These are phyloP conservation scores for Colistium nudipinnis DNA, from an alignment of 2,113 vertebrate genomes.

Conservation along the genomic window DNA sequence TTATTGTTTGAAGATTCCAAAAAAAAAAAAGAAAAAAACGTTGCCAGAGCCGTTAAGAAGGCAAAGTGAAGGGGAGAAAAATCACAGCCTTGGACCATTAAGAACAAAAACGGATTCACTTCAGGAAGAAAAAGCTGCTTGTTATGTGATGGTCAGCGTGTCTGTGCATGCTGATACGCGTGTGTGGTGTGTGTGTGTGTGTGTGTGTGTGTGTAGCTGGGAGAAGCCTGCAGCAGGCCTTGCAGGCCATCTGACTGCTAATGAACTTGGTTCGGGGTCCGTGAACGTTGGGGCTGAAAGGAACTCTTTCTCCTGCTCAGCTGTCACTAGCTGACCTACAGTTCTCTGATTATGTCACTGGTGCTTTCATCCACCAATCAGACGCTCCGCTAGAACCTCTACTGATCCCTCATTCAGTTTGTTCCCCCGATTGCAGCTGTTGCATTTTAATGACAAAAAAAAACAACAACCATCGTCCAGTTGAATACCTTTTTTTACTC, in stretches of 20 bases:
- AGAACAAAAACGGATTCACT: constrained; percentile 65
- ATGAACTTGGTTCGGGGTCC: constrained; percentile 75
- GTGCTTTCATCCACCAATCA: constrained; percentile 77
- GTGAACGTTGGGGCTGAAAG: constrained; percentile 72
- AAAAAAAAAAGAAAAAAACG: too few species aligned
- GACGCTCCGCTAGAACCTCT: constrained; percentile 71
- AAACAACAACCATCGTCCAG: constrained; percentile 14
- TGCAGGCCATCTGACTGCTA: constrained; percentile 78
- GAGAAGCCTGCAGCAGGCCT: constrained; percentile 65
- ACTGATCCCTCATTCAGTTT: constrained; percentile 68
- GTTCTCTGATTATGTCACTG: constrained; percentile 79
- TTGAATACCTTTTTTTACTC: constrained; percentile 10
- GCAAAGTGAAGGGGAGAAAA: constrained; percentile 58
- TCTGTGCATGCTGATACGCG: constrained; percentile 53
- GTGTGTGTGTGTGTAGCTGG: constrained; percentile 37
- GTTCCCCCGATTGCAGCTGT: constrained; percentile 67
- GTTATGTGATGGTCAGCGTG: constrained; percentile 60
- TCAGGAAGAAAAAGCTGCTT: constrained; percentile 65
- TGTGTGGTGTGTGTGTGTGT: constrained; percentile 28
- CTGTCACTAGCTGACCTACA: constrained; percentile 76
- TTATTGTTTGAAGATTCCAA: constrained; percentile 80
- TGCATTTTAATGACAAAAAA: constrained; percentile 17
- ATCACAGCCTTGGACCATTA: constrained; percentile 59
- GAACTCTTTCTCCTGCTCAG: constrained; percentile 75
- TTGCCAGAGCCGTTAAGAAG: constrained; percentile 66